Evolutionary conservation across 2,797 vertebrate species (phyloP).

Genomic region (Acanthiza pusilla): DNA sequence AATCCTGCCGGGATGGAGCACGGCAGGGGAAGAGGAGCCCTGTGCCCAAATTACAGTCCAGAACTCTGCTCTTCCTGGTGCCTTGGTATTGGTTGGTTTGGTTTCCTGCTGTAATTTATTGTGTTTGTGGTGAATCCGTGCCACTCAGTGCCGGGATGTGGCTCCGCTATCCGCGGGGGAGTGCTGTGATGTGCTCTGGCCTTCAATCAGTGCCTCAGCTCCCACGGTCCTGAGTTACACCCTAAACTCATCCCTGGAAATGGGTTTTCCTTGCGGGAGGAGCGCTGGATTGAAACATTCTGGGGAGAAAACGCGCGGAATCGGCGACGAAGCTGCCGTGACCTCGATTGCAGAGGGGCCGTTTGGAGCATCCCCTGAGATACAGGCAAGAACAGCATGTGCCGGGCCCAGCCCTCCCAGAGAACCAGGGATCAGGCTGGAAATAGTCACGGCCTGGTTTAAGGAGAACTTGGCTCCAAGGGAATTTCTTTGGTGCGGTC

Average conservation of each 20-base stretch:
- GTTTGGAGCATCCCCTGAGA: background rate
- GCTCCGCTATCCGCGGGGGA: background rate
- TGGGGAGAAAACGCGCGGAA: accelerated
- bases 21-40: background rate
- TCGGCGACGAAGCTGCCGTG: background rate
- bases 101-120: background rate
- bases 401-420: background rate
- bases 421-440: background rate
- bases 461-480: background rate
- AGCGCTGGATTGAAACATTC: background rate
- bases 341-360: background rate
- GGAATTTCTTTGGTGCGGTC: background rate
- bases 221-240: background rate
- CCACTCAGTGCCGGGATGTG: background rate
- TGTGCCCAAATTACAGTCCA: too few relatives aligned
- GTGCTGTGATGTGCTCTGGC: background rate
- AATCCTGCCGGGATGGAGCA: background rate
- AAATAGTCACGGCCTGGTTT: background rate
- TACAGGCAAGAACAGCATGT: background rate
- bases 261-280: background rate
- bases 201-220: background rate
- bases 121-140: background rate
- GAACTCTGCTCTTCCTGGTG: background rate
- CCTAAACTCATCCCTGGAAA: background rate
- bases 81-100: accelerated